Evolutionary conservation across 2,888 invertebrate species (phyloP).

Genomic region (Amphipyra berbera): DNA sequence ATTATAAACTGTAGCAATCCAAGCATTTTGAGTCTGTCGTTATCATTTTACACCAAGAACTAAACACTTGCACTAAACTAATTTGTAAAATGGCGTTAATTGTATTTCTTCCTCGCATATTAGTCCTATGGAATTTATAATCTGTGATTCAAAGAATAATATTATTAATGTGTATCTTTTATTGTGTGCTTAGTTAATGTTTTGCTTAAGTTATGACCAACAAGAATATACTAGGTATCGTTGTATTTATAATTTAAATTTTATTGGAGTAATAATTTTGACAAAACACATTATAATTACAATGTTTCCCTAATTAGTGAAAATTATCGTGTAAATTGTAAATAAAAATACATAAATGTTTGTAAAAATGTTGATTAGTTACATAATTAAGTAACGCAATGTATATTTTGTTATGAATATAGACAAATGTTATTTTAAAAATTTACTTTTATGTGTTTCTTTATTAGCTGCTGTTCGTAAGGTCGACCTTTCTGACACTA

Average conservation of each 20-base stretch:
- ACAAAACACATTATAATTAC: slow-evolving; percentile 39
- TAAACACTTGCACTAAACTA: no score
- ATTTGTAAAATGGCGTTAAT: not conserved
- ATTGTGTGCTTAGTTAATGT: not conserved
- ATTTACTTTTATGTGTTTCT: slow-evolving; percentile 5
- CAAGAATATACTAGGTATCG: slow-evolving; percentile 18
- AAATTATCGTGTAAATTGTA: slow-evolving; percentile 57
- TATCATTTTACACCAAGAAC: no score
- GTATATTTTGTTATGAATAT: slow-evolving; percentile 73
- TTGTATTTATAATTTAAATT: slow-evolving; percentile 35
- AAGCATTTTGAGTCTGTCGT: no score
- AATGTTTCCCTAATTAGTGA: slow-evolving; percentile 33
- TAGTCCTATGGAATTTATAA: slow-evolving; percentile 17
- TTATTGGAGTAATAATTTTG: slow-evolving; percentile 42
- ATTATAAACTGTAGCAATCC: no score
- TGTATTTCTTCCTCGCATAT: slow-evolving; percentile 16
- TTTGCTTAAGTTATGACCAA: slow-evolving; percentile 29
- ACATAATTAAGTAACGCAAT: slow-evolving; percentile 54
- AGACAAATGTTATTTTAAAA: slow-evolving; percentile 52
- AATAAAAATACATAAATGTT: slow-evolving; percentile 43
- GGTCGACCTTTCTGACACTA: slow-evolving; percentile 14
- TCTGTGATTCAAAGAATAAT: slow-evolving; percentile 2
- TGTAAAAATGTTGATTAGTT: slow-evolving; percentile 49
- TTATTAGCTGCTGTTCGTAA: slow-evolving; percentile 1
- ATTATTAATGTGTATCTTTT: not conserved